phyloP scores from a whole-genome alignment of 1,140 invertebrate species.

The Adelges cooleyi region DNA sequence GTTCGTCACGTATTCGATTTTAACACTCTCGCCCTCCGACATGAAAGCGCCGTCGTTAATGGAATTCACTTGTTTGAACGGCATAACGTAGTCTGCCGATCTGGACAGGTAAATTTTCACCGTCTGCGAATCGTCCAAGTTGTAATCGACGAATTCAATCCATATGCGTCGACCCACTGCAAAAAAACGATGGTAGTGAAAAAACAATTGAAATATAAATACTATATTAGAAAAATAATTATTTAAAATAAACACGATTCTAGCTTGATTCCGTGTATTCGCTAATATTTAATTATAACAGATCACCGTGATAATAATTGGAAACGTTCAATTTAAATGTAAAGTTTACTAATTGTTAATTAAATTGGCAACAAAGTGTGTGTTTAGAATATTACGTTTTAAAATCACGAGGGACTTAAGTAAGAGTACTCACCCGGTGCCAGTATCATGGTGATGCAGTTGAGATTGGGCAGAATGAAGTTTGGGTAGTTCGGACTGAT shows the following conservation, averaged over 20 bases:
- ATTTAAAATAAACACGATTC: too few species aligned
- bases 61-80: conserved; percentile 41
- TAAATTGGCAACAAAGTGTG: too few species aligned
- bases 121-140: conserved; percentile 38
- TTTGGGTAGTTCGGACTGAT: conserved; percentile 56
- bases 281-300: too few species aligned
- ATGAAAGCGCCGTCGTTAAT: conserved; percentile 50
- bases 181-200: neutral
- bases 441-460: conserved; percentile 53
- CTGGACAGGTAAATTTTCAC: neutral
- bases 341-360: too few species aligned
- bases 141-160: conserved; percentile 50
- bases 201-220: neutral
- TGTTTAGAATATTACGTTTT: too few species aligned
- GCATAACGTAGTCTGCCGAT: conserved; percentile 31
- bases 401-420: too few species aligned
- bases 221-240: neutral
- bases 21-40: conserved; percentile 45
- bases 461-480: conserved; percentile 50
- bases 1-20: conserved; percentile 46
- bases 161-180: conserved; percentile 48
- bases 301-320: too few species aligned
- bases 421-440: conserved; percentile 45
- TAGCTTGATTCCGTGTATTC: too few species aligned
- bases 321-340: too few species aligned